phyloP scores from a whole-genome alignment of 2,888 invertebrate species.

The Volucella inanis region DNA sequence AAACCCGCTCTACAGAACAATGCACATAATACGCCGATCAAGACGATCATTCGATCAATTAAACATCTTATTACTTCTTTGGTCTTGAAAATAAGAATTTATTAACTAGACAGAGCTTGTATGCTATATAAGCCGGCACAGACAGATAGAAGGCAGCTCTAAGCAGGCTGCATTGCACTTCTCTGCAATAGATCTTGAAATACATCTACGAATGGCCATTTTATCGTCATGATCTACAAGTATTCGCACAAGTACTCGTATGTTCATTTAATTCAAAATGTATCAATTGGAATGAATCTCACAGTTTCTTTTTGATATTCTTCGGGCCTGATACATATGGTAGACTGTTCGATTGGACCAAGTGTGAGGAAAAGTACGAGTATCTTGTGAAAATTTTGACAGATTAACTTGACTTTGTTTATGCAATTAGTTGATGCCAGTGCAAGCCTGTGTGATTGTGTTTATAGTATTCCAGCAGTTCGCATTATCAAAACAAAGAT shows the following conservation, averaged over 20 bases:
- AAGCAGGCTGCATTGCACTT: constrained; percentile 29
- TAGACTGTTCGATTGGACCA: not conserved
- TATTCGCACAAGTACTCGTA: no score
- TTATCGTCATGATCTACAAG: no score
- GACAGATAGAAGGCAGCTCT: constrained; percentile 44
- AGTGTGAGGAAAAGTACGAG: constrained; percentile 42
- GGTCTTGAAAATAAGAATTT: constrained; percentile 54
- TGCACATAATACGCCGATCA: constrained; percentile 23
- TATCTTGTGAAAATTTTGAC: constrained; percentile 61
- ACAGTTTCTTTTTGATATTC: not conserved
- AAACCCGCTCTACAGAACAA: not conserved
- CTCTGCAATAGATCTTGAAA: not conserved
- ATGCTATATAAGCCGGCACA: constrained; percentile 9
- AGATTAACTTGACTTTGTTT: constrained; percentile 73
- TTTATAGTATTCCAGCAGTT: constrained; percentile 66
- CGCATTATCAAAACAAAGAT: constrained; percentile 67
- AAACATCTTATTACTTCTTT: constrained; percentile 49
- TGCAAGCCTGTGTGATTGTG: constrained; percentile 35
- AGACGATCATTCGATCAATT: constrained; percentile 44
- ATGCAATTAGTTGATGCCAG: constrained; percentile 67
- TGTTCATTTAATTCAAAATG: not conserved
- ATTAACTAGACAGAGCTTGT: constrained; percentile 58
- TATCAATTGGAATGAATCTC: constrained; percentile 3
- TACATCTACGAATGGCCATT: no score
- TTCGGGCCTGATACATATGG: not conserved